Evolutionary conservation across 2,888 invertebrate genomes (phyloP), one percentile per base, ranked within the genome.

Genomic region (Xestobium rufovillosum): DNA sequence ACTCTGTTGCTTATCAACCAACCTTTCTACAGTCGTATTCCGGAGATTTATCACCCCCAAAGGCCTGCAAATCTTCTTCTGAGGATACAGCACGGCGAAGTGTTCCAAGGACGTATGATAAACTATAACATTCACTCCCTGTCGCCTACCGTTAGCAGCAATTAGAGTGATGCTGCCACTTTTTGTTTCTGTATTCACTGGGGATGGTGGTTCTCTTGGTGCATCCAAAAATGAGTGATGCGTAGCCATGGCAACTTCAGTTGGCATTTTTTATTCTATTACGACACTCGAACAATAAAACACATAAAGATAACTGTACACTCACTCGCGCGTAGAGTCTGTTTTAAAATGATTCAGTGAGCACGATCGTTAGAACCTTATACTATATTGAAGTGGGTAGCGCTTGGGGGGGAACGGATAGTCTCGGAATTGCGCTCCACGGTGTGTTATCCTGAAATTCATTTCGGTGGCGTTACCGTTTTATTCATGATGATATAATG

Each of bases 101-200:
- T 78, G 78, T 53, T 78, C 78, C 53, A 75, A 60, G 29, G 76
- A 72, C 3, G 78, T 78, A 42, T 71, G 67, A 57, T 78, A 78
- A 14, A 78, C 77, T 49, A 75, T 75, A 44, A 76, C 76, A 50
- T 77, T 69, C 3, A 78, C 75, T 43, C 72, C 69, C 57, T 76
- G 77, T 11, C 73, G 66, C 51, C 72, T 68, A 48, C 75, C 75
- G 41, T 70, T 71, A 32, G 73, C 71, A 2, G 74, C 71, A 23
- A 75, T 49, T 27, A 78, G 63, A 47, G 71, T 74, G 63, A 78
- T 68, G 53, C 73, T 72, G n/a, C 78, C 78, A 42, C 72, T 72
- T 63, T 75, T 78, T 42, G 73, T 67, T 60, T 77, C 78, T 9
- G 73, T 73, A 55, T 73, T 72, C 57, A 60, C 66, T 57, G 45